Evolutionary conservation across 2,888 invertebrate genomes (phyloP).

Genomic region (Andrena chrysosceles): DNA sequence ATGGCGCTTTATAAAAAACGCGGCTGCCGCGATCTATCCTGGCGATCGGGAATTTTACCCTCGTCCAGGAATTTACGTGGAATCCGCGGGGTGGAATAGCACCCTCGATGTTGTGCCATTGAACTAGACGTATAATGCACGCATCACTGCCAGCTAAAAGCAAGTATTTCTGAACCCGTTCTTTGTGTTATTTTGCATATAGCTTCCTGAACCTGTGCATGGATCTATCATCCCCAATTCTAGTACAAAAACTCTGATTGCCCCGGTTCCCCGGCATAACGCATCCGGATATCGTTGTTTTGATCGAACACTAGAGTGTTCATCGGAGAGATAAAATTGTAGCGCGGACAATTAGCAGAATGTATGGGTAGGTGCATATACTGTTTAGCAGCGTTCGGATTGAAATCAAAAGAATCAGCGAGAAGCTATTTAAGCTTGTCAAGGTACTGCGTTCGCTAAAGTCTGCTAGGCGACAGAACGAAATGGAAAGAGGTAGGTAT

Average conservation of each 20-base stretch:
- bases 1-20: conserved; percentile 6
- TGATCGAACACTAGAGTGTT: neutral
- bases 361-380: neutral
- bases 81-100: neutral
- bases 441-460: conserved; percentile 58
- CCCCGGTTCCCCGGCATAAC: too few species aligned
- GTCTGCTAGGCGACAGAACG: conserved; percentile 47
- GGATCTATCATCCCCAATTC: too few species aligned
- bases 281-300: neutral
- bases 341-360: neutral
- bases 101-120: too few species aligned
- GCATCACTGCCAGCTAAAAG: too few species aligned
- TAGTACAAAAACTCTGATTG: too few species aligned
- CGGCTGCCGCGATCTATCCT: neutral
- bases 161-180: too few species aligned
- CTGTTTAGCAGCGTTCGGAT: neutral
- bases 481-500: conserved; percentile 16
- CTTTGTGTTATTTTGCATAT: too few species aligned
- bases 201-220: too few species aligned
- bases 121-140: too few species aligned
- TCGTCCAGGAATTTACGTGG: neutral
- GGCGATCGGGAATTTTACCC: neutral
- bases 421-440: conserved; percentile 64
- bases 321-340: neutral
- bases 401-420: conserved; percentile 24